Evolutionary conservation across 2,113 vertebrate genomes (phyloP), one percentile per base, ranked within the genome.

Genomic region (Syrmaticus mikado): DNA sequence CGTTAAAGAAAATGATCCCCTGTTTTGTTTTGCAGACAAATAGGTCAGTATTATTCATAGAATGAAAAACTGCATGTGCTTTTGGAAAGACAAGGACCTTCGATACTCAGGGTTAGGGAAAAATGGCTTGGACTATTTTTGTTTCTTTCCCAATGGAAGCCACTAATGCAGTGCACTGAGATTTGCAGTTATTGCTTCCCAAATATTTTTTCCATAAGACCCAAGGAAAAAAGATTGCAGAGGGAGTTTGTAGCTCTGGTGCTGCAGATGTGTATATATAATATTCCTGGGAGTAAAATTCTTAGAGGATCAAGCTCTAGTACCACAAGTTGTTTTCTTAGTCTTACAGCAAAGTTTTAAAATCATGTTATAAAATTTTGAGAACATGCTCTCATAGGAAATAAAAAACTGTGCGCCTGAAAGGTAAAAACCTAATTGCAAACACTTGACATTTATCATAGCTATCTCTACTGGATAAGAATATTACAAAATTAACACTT

Each of bases 41-140:
- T 77, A 85, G 88, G 92, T 94, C 93, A 90, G 7, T 94, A 90
- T 95, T 96, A 94, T 93, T 95, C 78, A 85, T 85, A 91, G 82
- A 79, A 61, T 30, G 68, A 62, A 92, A 94, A 87, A 22, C 81
- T 89, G 48, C 48, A 82, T 3, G 6, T 76, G 64, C 36, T 94
- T 85, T 91, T 80, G 72, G 83, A 45, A 72, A 78, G 61, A 40
- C 45, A 83, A 90, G 67, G 74, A 88, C 86, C 90, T 92, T 94
- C 40, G 75, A 27, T 90, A 90, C 85, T 38, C 36, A 71, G 50
- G 74, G 46, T 53, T 88, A 82, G 79, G 73, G 66, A 88, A 75
- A 91, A 92, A 85, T 87, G 50, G 41, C 72, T 93, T 83, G 22
- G 45, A 34, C 87, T 94, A 81, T 92, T 93, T 95, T 93, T 86